Conservation (phyloP, 2,888 invertebrate genomes). For the Harpalus rufipes region DNA sequence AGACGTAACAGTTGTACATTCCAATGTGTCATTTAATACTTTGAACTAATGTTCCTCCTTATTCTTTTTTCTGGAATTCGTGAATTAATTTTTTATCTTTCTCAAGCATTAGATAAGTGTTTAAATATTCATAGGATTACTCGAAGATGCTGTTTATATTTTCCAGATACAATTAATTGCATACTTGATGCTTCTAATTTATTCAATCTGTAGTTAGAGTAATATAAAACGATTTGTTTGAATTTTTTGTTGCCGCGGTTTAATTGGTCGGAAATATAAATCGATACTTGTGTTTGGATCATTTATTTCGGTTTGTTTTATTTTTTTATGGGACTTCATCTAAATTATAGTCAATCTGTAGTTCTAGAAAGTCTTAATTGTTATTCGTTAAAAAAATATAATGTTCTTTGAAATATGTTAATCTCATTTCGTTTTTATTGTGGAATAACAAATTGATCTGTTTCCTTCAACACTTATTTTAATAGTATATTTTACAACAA, state of each 20-base stretch:
- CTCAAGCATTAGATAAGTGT: background rate
- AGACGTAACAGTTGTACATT: slow-evolving; percentile 21
- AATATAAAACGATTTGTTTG: slow-evolving; percentile 11
- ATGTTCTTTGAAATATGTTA: no score
- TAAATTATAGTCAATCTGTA: no score
- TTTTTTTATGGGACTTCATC: background rate
- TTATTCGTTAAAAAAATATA: background rate
- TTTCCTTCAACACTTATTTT: no score
- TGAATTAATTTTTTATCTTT: slow-evolving; percentile 20
- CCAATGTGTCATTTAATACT: slow-evolving; percentile 44
- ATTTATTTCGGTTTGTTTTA: slow-evolving; percentile 35
- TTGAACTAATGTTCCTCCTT: slow-evolving; percentile 6
- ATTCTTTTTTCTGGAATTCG: slow-evolving; percentile 4
- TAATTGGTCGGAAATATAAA: background rate
- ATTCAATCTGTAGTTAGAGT: background rate
- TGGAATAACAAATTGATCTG: no score
- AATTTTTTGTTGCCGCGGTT: slow-evolving; percentile 12
- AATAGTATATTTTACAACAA: no score
- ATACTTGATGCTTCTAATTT: slow-evolving; percentile 8
- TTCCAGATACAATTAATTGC: slow-evolving; percentile 19
- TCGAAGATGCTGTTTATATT: background rate
- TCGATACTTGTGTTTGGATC: slow-evolving; percentile 7
- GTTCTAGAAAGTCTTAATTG: no score
- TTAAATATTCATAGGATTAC: slow-evolving; percentile 24
- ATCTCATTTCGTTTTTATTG: no score